These are phyloP conservation scores for Sinocyclocheilus rhinocerous DNA, from an alignment of 2,113 vertebrate genomes.

Conservation along the genomic window DNA sequence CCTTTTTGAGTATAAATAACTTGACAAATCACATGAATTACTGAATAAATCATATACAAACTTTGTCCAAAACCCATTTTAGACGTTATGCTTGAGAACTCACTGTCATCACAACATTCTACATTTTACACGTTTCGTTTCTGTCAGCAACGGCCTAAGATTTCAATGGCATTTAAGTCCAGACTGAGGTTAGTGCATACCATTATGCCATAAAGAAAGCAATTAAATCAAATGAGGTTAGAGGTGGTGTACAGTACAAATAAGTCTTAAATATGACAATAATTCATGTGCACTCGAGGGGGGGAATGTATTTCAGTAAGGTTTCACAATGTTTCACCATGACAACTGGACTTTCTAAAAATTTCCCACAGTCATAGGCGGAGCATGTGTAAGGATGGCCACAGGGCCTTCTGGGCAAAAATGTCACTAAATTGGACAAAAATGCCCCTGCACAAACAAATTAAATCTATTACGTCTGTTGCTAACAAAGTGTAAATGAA, in stretches of 20 bases:
- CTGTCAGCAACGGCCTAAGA: not conserved
- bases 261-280: not conserved
- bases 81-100: not conserved
- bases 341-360: not conserved
- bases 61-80: not conserved
- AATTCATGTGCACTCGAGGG: not conserved
- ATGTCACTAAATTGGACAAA: no score
- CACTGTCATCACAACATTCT: not conserved
- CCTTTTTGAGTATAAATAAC: not conserved
- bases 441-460: no score
- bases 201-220: not conserved
- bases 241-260: not conserved
- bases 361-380: not conserved
- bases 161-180: not conserved
- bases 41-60: not conserved
- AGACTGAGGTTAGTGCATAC: not conserved
- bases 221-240: not conserved
- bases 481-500: no score
- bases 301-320: not conserved
- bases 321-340: not conserved
- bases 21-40: no score
- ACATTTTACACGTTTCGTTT: not conserved
- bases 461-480: no score
- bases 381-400: no score
- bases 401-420: no score